Percentiles rank a stretch among this genome's conserved stretches.
These are phyloP conservation scores for Syngnathus rostellatus DNA, from an alignment of 2,797 vertebrate genomes.

Conservation along the genomic window DNA sequence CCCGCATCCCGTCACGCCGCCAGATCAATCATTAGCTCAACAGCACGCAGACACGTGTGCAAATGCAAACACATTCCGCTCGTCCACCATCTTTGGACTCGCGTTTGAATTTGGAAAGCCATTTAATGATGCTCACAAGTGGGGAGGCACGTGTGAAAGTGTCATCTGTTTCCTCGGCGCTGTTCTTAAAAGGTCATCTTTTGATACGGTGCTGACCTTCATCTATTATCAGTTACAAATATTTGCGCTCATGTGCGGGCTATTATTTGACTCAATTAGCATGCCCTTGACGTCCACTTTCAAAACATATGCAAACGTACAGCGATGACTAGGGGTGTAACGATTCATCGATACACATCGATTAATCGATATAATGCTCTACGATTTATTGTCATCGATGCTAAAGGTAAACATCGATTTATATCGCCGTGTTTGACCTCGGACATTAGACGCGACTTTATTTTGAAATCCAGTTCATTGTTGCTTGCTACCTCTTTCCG, in stretches of 20 bases:
- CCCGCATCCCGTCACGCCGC: slow-evolving; percentile 50
- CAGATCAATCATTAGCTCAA: slow-evolving; percentile 48
- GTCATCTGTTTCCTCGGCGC: neutral
- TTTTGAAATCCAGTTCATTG: too few species aligned
- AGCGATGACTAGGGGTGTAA: too few species aligned
- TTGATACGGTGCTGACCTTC: neutral
- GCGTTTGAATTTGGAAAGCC: slow-evolving; percentile 12
- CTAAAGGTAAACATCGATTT: too few species aligned
- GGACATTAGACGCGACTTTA: too few species aligned
- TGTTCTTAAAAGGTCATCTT: neutral
- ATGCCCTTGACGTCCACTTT: neutral
- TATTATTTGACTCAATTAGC: neutral
- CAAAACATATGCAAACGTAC: neutral
- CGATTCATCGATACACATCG: too few species aligned
- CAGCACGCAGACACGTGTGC: neutral
- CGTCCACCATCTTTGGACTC: slow-evolving; percentile 13
- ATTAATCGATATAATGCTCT: too few species aligned
- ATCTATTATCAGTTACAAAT: neutral
- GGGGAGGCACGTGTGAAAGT: neutral
- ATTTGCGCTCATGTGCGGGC: neutral
- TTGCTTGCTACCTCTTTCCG: too few species aligned
- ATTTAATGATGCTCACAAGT: slow-evolving; percentile 20
- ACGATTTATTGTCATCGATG: too few species aligned
- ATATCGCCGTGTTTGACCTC: too few species aligned
- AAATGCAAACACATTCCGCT: neutral